Evolutionary conservation across 2,888 invertebrate genomes (phyloP).

Genomic region (Rotaria macrura): DNA sequence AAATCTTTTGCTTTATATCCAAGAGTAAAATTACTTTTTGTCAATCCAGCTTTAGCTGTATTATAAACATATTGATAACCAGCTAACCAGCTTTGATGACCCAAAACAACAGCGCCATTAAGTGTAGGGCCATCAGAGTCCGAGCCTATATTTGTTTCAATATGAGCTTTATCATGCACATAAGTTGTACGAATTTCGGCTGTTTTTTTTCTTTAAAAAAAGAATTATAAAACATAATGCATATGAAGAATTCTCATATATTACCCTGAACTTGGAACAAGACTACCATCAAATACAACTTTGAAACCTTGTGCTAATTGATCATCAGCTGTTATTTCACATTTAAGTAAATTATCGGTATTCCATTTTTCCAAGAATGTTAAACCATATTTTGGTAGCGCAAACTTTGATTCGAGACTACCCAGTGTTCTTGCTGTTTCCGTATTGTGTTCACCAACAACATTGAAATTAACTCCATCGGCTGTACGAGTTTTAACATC

Average conservation of each 20-base stretch:
- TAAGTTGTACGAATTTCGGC: conserved; percentile 78
- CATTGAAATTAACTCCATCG: conserved; percentile 83
- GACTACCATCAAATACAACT: conserved; percentile 75
- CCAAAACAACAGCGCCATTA: conserved; percentile 72
- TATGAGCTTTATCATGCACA: conserved; percentile 68
- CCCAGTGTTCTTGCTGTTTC: conserved; percentile 84
- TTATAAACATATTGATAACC: conserved; percentile 79
- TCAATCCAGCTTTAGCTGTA: conserved; percentile 74
- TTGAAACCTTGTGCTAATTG: conserved; percentile 81
- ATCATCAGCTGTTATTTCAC: conserved; percentile 80
- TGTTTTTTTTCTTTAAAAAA: conserved; percentile 66
- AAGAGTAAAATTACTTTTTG: conserved; percentile 82
- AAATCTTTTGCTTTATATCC: conserved; percentile 83
- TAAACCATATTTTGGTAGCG: conserved; percentile 53
- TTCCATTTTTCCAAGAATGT: conserved; percentile 97
- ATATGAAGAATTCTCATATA: background rate
- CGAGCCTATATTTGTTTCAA: conserved; percentile 72
- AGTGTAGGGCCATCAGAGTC: conserved; percentile 69
- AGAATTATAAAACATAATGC: conserved; percentile 30
- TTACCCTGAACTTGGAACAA: conserved; percentile 86
- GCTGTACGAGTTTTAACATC: conserved; percentile 87
- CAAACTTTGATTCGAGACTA: conserved; percentile 81
- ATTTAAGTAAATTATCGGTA: conserved; percentile 81
- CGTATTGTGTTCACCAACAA: conserved; percentile 77
- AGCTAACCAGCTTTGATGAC: conserved; percentile 74